Percentiles rank a stretch among this genome's conserved stretches.
phyloP scores from a whole-genome alignment of 1,140 invertebrate species.

The Oryctes rhinoceros region DNA sequence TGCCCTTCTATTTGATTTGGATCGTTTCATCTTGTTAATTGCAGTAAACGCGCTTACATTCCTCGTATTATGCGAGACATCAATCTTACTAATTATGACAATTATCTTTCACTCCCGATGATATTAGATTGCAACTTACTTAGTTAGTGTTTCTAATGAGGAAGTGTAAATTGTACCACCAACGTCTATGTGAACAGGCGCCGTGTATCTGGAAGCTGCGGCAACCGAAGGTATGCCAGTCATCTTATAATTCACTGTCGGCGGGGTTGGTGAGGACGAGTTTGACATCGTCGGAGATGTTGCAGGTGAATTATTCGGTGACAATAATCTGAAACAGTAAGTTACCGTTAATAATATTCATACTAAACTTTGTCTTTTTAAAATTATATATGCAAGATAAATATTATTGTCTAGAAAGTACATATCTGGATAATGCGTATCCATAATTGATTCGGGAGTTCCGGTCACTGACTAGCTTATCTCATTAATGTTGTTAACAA shows the following conservation, averaged over 20 bases:
- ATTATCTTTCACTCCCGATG: background rate
- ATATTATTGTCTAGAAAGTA: too few relatives aligned
- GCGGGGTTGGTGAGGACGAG: slow-evolving; percentile 70
- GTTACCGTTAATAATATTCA: background rate
- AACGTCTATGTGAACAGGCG: slow-evolving; percentile 97
- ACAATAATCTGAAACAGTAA: slow-evolving; percentile 67
- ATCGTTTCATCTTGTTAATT: too few relatives aligned
- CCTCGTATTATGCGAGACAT: background rate
- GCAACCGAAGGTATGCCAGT: slow-evolving; percentile 92
- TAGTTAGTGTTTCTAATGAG: slow-evolving; percentile 93
- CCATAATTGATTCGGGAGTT: too few relatives aligned
- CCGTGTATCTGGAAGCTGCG: slow-evolving; percentile 88
- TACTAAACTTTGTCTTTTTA: too few relatives aligned
- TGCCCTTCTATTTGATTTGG: too few relatives aligned
- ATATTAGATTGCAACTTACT: slow-evolving; percentile 72
- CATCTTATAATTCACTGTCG: slow-evolving; percentile 69
- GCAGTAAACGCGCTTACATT: background rate
- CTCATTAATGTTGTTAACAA: too few relatives aligned
- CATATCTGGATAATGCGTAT: too few relatives aligned
- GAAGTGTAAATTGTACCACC: slow-evolving; percentile 97
- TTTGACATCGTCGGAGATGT: slow-evolving; percentile 75
- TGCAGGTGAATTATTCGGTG: slow-evolving; percentile 72
- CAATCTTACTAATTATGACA: slow-evolving; percentile 31
- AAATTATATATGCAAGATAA: too few relatives aligned
- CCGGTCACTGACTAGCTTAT: too few relatives aligned